Evolutionary conservation across 1,140 invertebrate species (phyloP).

Genomic region (Latrodectus geometricus): DNA sequence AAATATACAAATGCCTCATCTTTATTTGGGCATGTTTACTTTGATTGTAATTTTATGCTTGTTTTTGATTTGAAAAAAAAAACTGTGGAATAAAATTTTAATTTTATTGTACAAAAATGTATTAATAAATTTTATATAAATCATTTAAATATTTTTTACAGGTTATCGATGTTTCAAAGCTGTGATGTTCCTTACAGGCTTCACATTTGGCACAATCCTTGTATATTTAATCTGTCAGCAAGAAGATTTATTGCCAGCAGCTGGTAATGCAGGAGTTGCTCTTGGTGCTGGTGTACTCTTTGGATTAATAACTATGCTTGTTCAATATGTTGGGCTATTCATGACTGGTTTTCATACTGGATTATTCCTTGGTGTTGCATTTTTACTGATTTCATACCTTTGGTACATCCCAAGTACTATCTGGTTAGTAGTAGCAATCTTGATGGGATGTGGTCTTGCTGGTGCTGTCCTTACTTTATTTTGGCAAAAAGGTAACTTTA

Average conservation of each 20-base stretch:
- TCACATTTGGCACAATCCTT: slow-evolving; percentile 84
- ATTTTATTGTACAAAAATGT: background rate
- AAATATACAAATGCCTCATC: too few species aligned
- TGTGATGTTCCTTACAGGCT: slow-evolving; percentile 89
- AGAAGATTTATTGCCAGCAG: slow-evolving; percentile 78
- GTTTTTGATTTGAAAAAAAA: too few species aligned
- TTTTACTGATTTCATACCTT: slow-evolving; percentile 70
- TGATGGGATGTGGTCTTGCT: slow-evolving; percentile 77
- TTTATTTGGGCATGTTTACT: too few species aligned
- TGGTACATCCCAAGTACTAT: slow-evolving; percentile 72
- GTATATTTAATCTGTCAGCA: slow-evolving; percentile 82
- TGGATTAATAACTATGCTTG: slow-evolving; percentile 82
- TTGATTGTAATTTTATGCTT: too few species aligned
- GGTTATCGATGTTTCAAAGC: slow-evolving; percentile 90
- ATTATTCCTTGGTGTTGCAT: slow-evolving; percentile 75
- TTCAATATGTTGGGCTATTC: slow-evolving; percentile 86
- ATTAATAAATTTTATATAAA: slow-evolving; percentile 2
- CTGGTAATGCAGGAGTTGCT: slow-evolving; percentile 81
- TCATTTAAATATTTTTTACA: slow-evolving; percentile 71
- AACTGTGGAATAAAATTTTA: background rate
- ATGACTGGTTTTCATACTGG: slow-evolving; percentile 86
- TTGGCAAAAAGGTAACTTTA: slow-evolving; percentile 65
- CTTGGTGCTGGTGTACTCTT: slow-evolving; percentile 81
- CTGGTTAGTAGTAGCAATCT: slow-evolving; percentile 78
- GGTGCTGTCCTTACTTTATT: slow-evolving; percentile 80